Base-by-base conservation (phyloP, 2,888 invertebrate genomes). In the Lapara coniferarum region DNA sequence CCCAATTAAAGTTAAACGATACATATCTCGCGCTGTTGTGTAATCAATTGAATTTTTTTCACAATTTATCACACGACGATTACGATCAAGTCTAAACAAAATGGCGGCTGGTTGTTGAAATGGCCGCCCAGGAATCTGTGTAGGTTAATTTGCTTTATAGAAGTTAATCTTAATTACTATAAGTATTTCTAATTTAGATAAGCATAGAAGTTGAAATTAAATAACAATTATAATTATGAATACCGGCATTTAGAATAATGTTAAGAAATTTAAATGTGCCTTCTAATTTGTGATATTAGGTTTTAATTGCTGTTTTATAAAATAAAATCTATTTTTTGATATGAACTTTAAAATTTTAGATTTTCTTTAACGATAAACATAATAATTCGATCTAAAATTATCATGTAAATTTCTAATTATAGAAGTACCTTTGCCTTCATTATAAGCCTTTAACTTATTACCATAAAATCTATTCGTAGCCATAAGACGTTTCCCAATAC, bases 41-140 rank as follows among this genome's bases (percentile, higher is more conserved):
- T 88, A 91, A 92, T 92, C 89, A 91, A 89, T 91, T 87, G 83
- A 80, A 89, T 91, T 89, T 91, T 88, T 87, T 84, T 79, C 80
- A 87, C 89, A 88, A 92, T 92, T 89, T 89, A 91, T 92, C 92
- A 91, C 84, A 71, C 4, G 0, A 46, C 68, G 91, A 92, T 91
- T 84, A 83, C 72, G 78, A 91, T 92, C 91, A 75, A 76, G 79
- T 75, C 81, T 83, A 84, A 85, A 82, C 77, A 77, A 87, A 79
- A 89, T 88, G 89, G 89, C 86, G 84, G 82, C 71, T 75, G 75
- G 83, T 86, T 83, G 83, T 83, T 80, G 82, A 89, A 85, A 87
- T 88, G 87, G 86, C 87, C 82, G 82, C 85, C 74, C 85, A 82
- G 75, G 83, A 79, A 83, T 85, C 82, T 72, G 73, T 75, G 71